Evolutionary conservation across 1,140 invertebrate species (phyloP).

Genomic region (Polypedilum vanderplanki): DNA sequence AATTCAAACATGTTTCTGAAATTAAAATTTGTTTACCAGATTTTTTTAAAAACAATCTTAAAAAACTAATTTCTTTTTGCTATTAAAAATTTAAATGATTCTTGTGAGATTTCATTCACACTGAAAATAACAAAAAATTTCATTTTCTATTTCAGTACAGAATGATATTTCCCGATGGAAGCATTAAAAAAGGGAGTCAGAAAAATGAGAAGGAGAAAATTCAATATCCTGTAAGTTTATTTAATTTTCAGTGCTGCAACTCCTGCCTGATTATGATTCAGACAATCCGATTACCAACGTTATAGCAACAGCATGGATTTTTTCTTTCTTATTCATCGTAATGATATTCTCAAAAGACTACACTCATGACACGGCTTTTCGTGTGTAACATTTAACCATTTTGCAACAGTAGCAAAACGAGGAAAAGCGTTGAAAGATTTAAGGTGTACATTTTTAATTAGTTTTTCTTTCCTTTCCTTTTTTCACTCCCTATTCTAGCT

Average conservation of each 20-base stretch:
- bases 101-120: too few relatives aligned
- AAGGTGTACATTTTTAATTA: conserved; percentile 19
- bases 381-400: too few relatives aligned
- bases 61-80: too few relatives aligned
- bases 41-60: too few relatives aligned
- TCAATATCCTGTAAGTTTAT: conserved; percentile 19
- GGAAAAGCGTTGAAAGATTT: not conserved
- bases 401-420: not conserved
- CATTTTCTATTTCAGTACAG: not conserved
- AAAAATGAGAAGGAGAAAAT: not conserved
- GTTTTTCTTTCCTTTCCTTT: not conserved
- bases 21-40: too few relatives aligned
- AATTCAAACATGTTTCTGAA: too few relatives aligned
- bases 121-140: too few relatives aligned
- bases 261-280: conserved; percentile 12
- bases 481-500: not conserved
- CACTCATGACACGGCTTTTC: not conserved
- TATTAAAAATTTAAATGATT: too few relatives aligned
- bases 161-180: not conserved
- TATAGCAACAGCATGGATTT: conserved; percentile 12
- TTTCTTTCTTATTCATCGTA: not conserved
- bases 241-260: conserved; percentile 1
- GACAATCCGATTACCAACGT: conserved; percentile 16
- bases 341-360: conserved; percentile 7
- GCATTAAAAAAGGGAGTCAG: not conserved